Percentiles rank a stretch among this genome's conserved stretches.
phyloP scores from a whole-genome alignment of 2,113 vertebrate species.

The Brienomyrus brachyistius region DNA sequence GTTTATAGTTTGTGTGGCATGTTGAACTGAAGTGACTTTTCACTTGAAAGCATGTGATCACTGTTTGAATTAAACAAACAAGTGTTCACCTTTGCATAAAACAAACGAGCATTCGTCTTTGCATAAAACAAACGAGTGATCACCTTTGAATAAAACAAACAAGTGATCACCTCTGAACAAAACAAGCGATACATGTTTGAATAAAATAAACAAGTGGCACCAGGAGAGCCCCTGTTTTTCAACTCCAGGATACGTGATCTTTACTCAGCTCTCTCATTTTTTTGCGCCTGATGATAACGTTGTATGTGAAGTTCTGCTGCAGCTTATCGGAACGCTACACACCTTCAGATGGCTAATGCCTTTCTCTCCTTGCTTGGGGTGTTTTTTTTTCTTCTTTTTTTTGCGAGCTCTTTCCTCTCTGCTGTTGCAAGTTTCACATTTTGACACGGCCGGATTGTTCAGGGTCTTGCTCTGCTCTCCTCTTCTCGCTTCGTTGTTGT shows the following conservation, averaged over 20 bases:
- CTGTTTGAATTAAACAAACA: neutral
- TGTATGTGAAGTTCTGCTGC: neutral
- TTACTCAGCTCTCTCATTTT: neutral
- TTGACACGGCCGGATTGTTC: neutral
- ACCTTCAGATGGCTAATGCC: neutral
- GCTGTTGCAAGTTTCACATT: neutral
- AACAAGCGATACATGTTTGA: neutral
- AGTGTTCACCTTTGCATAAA: neutral
- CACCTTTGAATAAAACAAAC: neutral
- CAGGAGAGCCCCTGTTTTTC: neutral
- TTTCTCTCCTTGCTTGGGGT: neutral
- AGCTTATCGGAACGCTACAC: neutral
- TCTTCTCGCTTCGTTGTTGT: neutral
- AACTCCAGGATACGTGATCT: neutral
- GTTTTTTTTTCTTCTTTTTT: neutral
- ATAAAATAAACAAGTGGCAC: neutral
- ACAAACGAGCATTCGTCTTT: neutral
- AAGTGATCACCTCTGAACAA: neutral
- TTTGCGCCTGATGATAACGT: neutral
- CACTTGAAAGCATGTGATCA: neutral
- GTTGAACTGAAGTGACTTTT: neutral
- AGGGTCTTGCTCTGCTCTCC: neutral
- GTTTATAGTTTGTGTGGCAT: neutral
- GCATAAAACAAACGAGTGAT: neutral
- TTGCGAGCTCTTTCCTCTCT: neutral